Evolutionary conservation across 2,888 invertebrate genomes (phyloP).

Genomic region (Drosophila cracens): DNA sequence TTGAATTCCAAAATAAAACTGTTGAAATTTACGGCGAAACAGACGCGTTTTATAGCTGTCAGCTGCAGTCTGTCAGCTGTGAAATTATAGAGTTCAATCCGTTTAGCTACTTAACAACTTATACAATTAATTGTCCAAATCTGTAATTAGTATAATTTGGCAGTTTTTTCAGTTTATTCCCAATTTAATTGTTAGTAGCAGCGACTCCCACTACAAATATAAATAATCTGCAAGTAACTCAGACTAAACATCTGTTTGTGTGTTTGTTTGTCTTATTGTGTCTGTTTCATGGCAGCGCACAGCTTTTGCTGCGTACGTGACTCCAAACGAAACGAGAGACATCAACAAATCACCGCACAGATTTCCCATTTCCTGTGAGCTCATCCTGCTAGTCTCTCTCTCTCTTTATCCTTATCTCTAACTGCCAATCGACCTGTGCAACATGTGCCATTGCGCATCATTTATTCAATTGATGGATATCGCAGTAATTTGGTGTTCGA

Average conservation of each 20-base stretch:
- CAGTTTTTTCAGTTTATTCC: neutral
- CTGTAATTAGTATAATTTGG: slow-evolving; percentile 45
- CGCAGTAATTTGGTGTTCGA: slow-evolving; percentile 25
- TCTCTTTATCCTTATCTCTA: neutral
- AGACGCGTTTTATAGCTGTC: slow-evolving; percentile 54
- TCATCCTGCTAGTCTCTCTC: slow-evolving; percentile 6
- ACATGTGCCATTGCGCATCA: slow-evolving; percentile 33
- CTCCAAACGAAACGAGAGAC: slow-evolving; percentile 23
- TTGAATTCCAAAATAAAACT: slow-evolving; percentile 37
- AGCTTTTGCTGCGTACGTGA: slow-evolving; percentile 51
- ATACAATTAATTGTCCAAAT: slow-evolving; percentile 36
- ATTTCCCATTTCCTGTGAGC: slow-evolving; percentile 42
- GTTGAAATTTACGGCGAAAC: slow-evolving; percentile 16
- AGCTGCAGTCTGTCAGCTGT: slow-evolving; percentile 63
- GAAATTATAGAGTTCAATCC: slow-evolving; percentile 69
- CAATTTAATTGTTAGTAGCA: slow-evolving; percentile 18
- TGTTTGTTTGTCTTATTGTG: neutral
- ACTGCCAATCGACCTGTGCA: neutral
- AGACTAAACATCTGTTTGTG: neutral
- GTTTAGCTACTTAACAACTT: slow-evolving; percentile 33
- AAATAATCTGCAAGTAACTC: neutral
- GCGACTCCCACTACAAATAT: neutral
- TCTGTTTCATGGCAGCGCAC: slow-evolving; percentile 8
- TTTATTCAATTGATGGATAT: slow-evolving; percentile 46
- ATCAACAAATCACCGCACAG: slow-evolving; percentile 51